Percentiles rank a stretch among this genome's conserved stretches.
Conservation (phyloP, 1,140 invertebrate genomes). For the Heterodera schachtii region DNA sequence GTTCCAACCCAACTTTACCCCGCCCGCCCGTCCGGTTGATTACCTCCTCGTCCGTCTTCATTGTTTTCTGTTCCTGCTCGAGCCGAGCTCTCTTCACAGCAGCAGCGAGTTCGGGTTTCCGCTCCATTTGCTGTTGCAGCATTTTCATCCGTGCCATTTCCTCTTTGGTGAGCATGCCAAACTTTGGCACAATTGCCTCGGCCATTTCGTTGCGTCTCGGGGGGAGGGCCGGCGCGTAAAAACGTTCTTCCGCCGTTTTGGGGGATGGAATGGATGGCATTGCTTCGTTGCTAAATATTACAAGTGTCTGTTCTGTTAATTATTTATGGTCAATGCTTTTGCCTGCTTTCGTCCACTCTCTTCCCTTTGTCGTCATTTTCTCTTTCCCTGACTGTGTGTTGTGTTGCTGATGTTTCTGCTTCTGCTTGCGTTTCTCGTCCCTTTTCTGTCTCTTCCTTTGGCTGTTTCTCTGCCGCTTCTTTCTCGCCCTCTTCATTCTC, state of each 20-base stretch:
- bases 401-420: background rate
- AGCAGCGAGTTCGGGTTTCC: conserved; percentile 8
- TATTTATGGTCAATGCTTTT: too few species aligned
- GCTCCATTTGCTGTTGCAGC: conserved; percentile 18
- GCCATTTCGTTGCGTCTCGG: background rate
- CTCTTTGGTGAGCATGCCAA: conserved; percentile 39
- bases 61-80: background rate
- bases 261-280: background rate
- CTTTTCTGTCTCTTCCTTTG: background rate
- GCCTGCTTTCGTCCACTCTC: background rate
- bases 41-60: conserved; percentile 3
- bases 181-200: conserved; percentile 32
- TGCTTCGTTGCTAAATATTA: too few species aligned
- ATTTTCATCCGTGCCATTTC: conserved; percentile 32
- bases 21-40: background rate
- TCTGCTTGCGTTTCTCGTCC: background rate
- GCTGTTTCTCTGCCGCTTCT: background rate
- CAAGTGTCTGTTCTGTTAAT: too few species aligned
- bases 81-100: conserved; percentile 21
- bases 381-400: background rate
- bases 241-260: conserved; percentile 8
- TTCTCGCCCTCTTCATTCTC: conserved; percentile 18
- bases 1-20: too few species aligned
- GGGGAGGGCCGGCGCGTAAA: conserved; percentile 29
- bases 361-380: background rate